phyloP scores from a whole-genome alignment of 2,888 invertebrate species.

The Eupithecia pulchellata region DNA sequence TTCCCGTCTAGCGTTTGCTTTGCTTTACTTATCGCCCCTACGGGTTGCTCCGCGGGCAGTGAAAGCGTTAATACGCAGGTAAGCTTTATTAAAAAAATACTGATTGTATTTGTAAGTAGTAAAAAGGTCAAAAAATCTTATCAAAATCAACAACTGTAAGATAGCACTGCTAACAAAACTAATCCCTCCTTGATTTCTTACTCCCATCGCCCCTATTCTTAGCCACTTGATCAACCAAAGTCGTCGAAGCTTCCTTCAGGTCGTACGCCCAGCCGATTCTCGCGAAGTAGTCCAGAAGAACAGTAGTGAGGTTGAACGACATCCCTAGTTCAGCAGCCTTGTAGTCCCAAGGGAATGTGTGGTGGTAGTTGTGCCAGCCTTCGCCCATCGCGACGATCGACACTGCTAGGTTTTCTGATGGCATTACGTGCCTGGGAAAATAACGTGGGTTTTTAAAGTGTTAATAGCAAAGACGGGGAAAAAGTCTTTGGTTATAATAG shows the following conservation, averaged over 20 bases:
- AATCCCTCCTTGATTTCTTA: background rate
- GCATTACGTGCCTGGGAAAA: conserved; percentile 88
- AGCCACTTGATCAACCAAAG: conserved; percentile 79
- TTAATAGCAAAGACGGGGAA: too few relatives aligned
- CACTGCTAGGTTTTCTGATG: conserved; percentile 91
- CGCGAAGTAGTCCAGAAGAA: conserved; percentile 88
- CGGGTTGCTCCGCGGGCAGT: background rate
- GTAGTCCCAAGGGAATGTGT: conserved; percentile 97
- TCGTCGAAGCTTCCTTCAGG: conserved; percentile 87
- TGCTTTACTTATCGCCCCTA: too few relatives aligned
- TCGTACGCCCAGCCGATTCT: conserved; percentile 92
- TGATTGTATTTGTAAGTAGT: background rate
- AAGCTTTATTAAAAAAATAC: background rate
- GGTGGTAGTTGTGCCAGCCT: conserved; percentile 98
- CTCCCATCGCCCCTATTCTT: conserved; percentile 79
- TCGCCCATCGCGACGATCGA: conserved; percentile 91
- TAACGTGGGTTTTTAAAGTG: too few relatives aligned
- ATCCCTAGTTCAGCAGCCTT: conserved; percentile 94
- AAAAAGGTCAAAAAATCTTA: too few relatives aligned
- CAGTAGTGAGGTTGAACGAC: conserved; percentile 88
- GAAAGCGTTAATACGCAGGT: background rate
- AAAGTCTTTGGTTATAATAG: too few relatives aligned
- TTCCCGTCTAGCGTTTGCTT: background rate
- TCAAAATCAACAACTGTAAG: too few relatives aligned
- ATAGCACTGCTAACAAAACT: background rate